Percentiles rank a stretch among this genome's conserved stretches.
phyloP scores from a whole-genome alignment of 2,797 vertebrate species.

The Malurus splendens region DNA sequence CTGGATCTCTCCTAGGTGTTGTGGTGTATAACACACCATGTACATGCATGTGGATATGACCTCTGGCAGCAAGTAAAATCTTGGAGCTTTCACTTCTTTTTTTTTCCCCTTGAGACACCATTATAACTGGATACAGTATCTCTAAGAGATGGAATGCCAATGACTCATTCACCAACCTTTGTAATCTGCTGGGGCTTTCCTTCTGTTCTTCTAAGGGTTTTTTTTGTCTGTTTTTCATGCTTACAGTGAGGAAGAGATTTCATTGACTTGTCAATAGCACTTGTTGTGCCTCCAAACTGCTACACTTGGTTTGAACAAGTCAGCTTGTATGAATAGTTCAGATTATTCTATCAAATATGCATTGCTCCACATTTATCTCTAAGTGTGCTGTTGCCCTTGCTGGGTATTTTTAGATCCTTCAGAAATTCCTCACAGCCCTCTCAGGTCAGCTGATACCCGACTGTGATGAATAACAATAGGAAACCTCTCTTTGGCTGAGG shows the following conservation, averaged over 20 bases:
- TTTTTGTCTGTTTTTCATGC: neutral
- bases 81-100: neutral
- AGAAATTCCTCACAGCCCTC: constrained; percentile 10
- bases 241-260: neutral
- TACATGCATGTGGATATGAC: accelerated
- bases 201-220: neutral
- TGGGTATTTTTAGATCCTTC: constrained; percentile 42
- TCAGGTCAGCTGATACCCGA: neutral
- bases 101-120: neutral
- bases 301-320: neutral
- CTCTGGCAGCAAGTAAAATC: neutral
- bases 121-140: neutral
- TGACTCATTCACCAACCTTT: neutral
- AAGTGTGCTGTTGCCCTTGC: neutral
- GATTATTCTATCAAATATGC: constrained; percentile 33
- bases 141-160: neutral
- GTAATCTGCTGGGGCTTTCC: constrained; percentile 21
- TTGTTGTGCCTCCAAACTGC: neutral
- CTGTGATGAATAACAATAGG: neutral
- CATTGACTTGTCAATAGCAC: neutral
- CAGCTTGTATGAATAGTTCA: neutral
- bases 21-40: accelerated
- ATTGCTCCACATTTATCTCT: constrained; percentile 8
- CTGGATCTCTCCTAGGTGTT: neutral
- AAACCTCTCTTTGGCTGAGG: neutral